Evolutionary conservation across 2,113 vertebrate genomes (phyloP).

Genomic region (Saguinus imperator): DNA sequence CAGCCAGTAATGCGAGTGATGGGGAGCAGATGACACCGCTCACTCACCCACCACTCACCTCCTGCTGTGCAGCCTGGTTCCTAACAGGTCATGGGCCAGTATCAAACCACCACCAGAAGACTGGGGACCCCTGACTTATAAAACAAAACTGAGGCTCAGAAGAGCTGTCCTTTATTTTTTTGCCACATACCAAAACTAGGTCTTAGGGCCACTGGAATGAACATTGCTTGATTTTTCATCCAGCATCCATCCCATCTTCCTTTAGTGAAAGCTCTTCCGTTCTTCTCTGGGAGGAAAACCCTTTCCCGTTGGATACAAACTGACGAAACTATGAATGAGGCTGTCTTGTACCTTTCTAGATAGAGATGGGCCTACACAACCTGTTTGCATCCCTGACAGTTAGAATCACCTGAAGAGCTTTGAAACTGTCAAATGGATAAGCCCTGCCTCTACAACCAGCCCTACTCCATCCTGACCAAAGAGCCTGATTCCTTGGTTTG

Average conservation of each 20-base stretch:
- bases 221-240: rapidly evolving
- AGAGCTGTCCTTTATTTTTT: not conserved
- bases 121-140: too few species aligned
- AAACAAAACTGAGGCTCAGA: not conserved
- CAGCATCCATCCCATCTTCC: not conserved
- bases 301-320: not conserved
- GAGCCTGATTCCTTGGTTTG: too few species aligned
- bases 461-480: not conserved
- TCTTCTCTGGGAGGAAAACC: not conserved
- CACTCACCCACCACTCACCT: too few species aligned
- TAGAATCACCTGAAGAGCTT: not conserved
- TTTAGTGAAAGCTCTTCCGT: rapidly evolving
- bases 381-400: not conserved
- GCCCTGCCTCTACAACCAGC: rapidly evolving
- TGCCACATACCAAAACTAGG: too few species aligned
- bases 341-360: rapidly evolving
- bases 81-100: too few species aligned
- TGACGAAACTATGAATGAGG: rapidly evolving
- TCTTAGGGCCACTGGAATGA: rapidly evolving
- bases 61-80: too few species aligned
- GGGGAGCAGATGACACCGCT: too few species aligned
- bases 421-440: not conserved
- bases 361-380: rapidly evolving
- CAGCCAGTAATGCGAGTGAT: too few species aligned
- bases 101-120: too few species aligned